A percentile compares a stretch with the other conserved stretches of the same genome.
These are phyloP conservation scores for Rhorus exstirpatorius DNA, from an alignment of 2,888 invertebrate species.

Conservation along the genomic window DNA sequence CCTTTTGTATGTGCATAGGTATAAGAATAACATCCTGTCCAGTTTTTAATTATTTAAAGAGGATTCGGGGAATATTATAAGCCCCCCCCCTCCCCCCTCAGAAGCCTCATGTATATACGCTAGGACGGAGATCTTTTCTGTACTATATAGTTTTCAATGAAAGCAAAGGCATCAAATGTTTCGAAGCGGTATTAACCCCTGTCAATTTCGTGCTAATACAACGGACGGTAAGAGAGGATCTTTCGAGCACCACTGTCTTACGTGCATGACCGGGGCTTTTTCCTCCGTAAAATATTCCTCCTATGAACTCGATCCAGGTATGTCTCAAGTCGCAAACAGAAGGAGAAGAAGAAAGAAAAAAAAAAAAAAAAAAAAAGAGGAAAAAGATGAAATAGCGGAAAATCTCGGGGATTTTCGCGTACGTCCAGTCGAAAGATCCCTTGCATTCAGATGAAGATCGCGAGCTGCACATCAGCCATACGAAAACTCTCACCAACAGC, in stretches of 20 bases:
- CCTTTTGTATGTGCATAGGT: neutral
- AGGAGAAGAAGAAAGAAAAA: slow-evolving; percentile 3
- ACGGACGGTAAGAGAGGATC: neutral
- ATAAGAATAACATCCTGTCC: slow-evolving; percentile 46
- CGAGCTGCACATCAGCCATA: slow-evolving; percentile 43
- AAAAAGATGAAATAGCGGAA: slow-evolving; percentile 21
- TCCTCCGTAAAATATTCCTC: slow-evolving; percentile 23
- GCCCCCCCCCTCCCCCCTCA: no score
- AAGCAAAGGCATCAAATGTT: slow-evolving; percentile 26
- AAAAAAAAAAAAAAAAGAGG: neutral
- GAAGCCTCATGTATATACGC: slow-evolving; percentile 5
- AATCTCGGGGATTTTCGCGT: slow-evolving; percentile 58
- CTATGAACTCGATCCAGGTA: slow-evolving; percentile 45
- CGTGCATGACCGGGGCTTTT: slow-evolving; percentile 12
- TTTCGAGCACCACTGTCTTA: slow-evolving; percentile 8
- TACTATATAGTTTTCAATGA: slow-evolving; percentile 29
- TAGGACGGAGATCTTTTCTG: neutral
- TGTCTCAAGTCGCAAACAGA: slow-evolving; percentile 13
- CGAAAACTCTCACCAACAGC: slow-evolving; percentile 72
- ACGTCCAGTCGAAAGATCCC: slow-evolving; percentile 5
- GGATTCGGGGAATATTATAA: slow-evolving; percentile 34
- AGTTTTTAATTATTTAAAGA: slow-evolving; percentile 63
- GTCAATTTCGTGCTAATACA: slow-evolving; percentile 35
- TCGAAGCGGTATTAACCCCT: slow-evolving; percentile 25
- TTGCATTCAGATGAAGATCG: neutral